These are phyloP conservation scores for Chaetophractus vellerosus DNA, from an alignment of 2,797 vertebrate species.

Conservation along the genomic window DNA sequence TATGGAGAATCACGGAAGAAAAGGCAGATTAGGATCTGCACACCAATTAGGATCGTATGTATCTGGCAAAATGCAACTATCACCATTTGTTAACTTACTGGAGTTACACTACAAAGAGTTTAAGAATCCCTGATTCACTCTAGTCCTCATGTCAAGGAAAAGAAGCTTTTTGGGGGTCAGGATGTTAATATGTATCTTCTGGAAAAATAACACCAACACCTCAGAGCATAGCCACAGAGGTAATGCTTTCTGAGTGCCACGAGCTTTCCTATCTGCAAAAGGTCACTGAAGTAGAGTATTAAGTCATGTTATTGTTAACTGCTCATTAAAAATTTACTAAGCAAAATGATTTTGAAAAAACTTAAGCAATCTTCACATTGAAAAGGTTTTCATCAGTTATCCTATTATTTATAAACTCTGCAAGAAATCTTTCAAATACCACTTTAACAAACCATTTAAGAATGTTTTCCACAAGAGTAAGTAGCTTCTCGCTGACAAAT, in stretches of 20 bases:
- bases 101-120: not conserved
- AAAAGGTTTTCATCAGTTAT: not conserved
- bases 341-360: not conserved
- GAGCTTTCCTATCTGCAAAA: not conserved
- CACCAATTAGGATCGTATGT: not conserved
- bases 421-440: conserved; percentile 18
- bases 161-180: not conserved
- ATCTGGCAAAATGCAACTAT: not conserved
- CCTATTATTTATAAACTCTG: conserved; percentile 16
- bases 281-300: not conserved
- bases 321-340: not conserved
- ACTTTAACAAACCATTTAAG: not conserved
- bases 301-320: not conserved
- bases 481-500: not conserved
- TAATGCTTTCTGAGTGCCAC: not conserved
- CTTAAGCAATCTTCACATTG: conserved; percentile 28
- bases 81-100: not conserved
- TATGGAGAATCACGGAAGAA: not conserved
- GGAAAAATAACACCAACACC: not conserved
- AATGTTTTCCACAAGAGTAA: not conserved
- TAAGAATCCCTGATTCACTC: not conserved
- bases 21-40: not conserved
- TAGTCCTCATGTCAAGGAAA: conserved; percentile 1
- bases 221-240: not conserved
- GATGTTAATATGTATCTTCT: not conserved